phyloP scores from a whole-genome alignment of 2,888 invertebrate species.

The Brenthis daphne region DNA sequence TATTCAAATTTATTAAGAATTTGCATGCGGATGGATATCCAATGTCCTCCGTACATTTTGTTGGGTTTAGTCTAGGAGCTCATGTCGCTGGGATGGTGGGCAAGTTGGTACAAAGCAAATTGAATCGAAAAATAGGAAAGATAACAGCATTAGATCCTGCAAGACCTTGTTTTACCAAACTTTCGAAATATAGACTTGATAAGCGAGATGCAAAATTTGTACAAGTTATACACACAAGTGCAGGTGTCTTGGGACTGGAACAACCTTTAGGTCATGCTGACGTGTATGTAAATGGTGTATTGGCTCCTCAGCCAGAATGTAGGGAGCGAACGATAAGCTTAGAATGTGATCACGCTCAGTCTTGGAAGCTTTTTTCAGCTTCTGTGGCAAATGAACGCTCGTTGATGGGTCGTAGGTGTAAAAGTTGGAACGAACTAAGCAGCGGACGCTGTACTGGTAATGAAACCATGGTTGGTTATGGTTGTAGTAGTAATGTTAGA shows the following conservation, averaged over 20 bases:
- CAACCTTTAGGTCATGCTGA: conserved; percentile 65
- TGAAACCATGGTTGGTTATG: conserved; percentile 55
- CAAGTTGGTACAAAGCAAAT: conserved; percentile 53
- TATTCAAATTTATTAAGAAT: conserved; percentile 56
- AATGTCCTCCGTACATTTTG: conserved; percentile 76
- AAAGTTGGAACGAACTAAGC: conserved; percentile 55
- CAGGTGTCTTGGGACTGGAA: conserved; percentile 65
- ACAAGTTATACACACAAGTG: conserved; percentile 68
- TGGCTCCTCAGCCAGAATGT: conserved; percentile 65
- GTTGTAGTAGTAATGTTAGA: conserved; percentile 45
- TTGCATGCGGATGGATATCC: conserved; percentile 57
- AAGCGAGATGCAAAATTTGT: conserved; percentile 64
- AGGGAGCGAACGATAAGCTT: conserved; percentile 55
- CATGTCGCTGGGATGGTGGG: conserved; percentile 82
- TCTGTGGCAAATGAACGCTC: conserved; percentile 51
- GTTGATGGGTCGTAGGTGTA: conserved; percentile 55
- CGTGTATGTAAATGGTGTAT: conserved; percentile 69
- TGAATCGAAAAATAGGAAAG: conserved; percentile 53
- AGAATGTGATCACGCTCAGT: conserved; percentile 68
- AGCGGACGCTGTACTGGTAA: conserved; percentile 55
- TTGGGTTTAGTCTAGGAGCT: conserved; percentile 85
- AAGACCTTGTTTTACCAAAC: conserved; percentile 62
- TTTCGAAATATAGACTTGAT: conserved; percentile 52
- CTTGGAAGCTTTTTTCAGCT: conserved; percentile 63
- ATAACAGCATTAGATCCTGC: conserved; percentile 73